Conservation (phyloP, 2,797 vertebrate genomes). For the Anisognathus igniventris region DNA sequence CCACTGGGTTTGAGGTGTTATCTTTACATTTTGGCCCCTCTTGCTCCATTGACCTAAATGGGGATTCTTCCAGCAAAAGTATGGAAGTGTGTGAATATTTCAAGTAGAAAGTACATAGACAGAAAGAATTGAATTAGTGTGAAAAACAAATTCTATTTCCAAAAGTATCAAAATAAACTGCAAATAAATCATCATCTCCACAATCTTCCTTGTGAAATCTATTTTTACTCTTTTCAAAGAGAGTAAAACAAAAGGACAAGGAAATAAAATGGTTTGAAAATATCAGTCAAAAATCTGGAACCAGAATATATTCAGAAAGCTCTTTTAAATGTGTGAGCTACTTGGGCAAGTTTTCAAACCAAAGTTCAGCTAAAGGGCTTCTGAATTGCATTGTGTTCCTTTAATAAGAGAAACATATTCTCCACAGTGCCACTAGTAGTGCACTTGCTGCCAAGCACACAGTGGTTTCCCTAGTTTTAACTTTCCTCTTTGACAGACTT, state of each 20-base stretch:
- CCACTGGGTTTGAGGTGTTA: fast-evolving
- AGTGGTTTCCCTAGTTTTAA: background rate
- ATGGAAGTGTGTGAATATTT: background rate
- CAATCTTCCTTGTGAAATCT: background rate
- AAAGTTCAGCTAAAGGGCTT: background rate
- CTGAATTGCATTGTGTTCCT: background rate
- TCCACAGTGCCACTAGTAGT: background rate
- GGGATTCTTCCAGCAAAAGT: background rate
- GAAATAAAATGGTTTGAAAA: background rate
- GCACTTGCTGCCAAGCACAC: background rate
- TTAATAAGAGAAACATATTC: background rate
- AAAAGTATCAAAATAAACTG: background rate
- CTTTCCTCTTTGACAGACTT: background rate
- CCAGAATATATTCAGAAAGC: background rate
- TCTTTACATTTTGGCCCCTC: background rate
- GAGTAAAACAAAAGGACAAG: background rate
- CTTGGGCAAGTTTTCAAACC: background rate
- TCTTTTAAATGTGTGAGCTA: background rate
- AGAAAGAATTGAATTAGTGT: background rate
- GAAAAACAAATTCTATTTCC: background rate
- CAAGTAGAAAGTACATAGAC: background rate
- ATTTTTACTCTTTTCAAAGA: background rate
- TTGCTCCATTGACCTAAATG: background rate
- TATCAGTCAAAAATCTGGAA: background rate
- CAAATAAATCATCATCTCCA: background rate